Evolutionary conservation across 1,140 invertebrate genomes (phyloP), one percentile per base, ranked within the genome.

Genomic region (Lasioglossum baleicum): DNA sequence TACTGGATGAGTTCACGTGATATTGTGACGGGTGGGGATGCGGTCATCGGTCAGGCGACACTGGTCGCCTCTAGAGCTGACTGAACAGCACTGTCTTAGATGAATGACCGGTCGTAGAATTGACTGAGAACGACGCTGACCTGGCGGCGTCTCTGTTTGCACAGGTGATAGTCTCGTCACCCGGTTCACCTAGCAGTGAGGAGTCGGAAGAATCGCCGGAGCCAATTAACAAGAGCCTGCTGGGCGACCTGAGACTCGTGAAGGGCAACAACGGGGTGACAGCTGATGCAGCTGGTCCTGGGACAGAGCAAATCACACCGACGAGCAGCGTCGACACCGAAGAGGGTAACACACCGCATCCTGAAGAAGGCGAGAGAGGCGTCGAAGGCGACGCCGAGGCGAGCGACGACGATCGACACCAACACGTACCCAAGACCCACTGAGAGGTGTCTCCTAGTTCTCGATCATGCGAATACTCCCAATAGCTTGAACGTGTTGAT

Each of bases 81-180:
- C 17, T 58, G 56, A n/a, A 58, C 56, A 58, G 56, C 56, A 58
- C 44, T 48, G 7, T 15, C 13, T 13, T 22, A 6, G 26, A n/a
- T 0, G 48, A 72, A 8, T 53, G 22, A n/a, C 7, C 17, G 5
- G 44, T 1, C 58, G 22, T 17, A 15, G 17, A 5, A 70, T 53
- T 85, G 83, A 86, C 31, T n/a, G 48, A 7, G n/a, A 73, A 68
- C 7, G 72, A 76, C 83, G 74, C 75, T 75, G 80, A 68, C 61
- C 73, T 42, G 73, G 58, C 67, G 73, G 78, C 53, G 40, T 67
- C 69, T 86, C 44, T 87, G 79, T 80, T 80, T 81, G 67, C 78
- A 81, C 90, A 95, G 94, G 95, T 95, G 95, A 96, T 95, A 94
- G 95, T 95, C 89, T 96, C 95, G 89, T 96, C 95, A 87, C 95